Percentiles rank a stretch among this genome's conserved stretches.
Conservation (phyloP, 2,888 invertebrate genomes). For the Chaetogeoica ovagalla region DNA sequence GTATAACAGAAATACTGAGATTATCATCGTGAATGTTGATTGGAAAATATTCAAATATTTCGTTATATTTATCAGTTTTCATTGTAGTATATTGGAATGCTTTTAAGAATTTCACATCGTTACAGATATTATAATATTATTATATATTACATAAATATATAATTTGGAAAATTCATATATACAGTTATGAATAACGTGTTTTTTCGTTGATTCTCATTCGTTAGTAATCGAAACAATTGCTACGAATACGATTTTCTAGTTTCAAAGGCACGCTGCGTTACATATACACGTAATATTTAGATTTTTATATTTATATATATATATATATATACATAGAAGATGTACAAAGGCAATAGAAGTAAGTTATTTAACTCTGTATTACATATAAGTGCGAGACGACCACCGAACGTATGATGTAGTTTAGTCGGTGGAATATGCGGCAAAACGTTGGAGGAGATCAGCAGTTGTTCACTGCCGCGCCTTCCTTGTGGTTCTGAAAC, state of each 20-base stretch:
- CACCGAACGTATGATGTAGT: neutral
- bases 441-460: neutral
- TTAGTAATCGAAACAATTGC: neutral
- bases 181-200: no score
- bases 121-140: no score
- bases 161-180: no score
- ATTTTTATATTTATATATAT: no score
- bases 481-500: neutral
- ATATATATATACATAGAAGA: neutral
- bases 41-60: no score
- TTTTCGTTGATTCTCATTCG: neutral
- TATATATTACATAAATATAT: no score
- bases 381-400: neutral
- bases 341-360: neutral
- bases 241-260: neutral
- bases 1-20: no score
- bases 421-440: neutral
- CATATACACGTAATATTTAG: neutral
- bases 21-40: no score
- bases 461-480: neutral
- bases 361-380: conserved; percentile 5
- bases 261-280: neutral
- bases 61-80: no score
- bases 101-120: no score
- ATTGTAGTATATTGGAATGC: no score